Evolutionary conservation across 1,140 invertebrate species (phyloP).

Genomic region (Zaprionus davidi): DNA sequence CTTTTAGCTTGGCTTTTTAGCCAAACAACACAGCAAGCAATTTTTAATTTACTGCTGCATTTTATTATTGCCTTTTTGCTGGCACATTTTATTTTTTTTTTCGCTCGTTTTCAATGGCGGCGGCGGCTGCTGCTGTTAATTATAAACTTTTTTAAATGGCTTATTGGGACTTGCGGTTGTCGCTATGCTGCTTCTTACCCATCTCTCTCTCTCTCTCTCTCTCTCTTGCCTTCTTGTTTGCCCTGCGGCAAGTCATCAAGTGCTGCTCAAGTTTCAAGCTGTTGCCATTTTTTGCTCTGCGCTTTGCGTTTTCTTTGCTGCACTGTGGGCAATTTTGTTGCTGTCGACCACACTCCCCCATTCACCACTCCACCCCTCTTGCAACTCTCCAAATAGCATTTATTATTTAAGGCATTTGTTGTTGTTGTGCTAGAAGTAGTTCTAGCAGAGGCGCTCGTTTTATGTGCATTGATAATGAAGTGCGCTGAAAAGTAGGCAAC

Average conservation of each 20-base stretch:
- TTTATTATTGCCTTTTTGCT: constrained; percentile 37
- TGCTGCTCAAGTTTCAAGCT: constrained; percentile 72
- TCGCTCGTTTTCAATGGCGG: constrained; percentile 37
- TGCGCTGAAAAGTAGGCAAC: constrained; percentile 58
- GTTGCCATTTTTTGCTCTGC: constrained; percentile 52
- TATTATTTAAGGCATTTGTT: constrained; percentile 59
- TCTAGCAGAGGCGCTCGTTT: constrained; percentile 45
- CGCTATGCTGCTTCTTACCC: neutral
- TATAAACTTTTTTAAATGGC: constrained; percentile 82
- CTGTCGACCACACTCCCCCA: neutral
- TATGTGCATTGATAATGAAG: constrained; percentile 73
- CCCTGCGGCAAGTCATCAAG: constrained; percentile 67
- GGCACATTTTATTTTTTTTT: constrained; percentile 34
- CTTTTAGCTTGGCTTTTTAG: constrained; percentile 11
- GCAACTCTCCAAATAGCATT: constrained; percentile 25
- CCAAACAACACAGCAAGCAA: constrained; percentile 11
- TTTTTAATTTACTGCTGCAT: constrained; percentile 42
- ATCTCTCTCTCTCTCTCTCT: neutral
- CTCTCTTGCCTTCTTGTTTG: neutral
- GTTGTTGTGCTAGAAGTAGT: constrained; percentile 49
- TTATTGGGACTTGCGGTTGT: constrained; percentile 77
- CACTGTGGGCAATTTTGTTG: constrained; percentile 22
- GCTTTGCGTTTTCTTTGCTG: constrained; percentile 19
- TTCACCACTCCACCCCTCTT: neutral
- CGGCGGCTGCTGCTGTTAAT: constrained; percentile 64